Base-by-base conservation (phyloP, 2,888 invertebrate species). In the Carcina quercana region DNA sequence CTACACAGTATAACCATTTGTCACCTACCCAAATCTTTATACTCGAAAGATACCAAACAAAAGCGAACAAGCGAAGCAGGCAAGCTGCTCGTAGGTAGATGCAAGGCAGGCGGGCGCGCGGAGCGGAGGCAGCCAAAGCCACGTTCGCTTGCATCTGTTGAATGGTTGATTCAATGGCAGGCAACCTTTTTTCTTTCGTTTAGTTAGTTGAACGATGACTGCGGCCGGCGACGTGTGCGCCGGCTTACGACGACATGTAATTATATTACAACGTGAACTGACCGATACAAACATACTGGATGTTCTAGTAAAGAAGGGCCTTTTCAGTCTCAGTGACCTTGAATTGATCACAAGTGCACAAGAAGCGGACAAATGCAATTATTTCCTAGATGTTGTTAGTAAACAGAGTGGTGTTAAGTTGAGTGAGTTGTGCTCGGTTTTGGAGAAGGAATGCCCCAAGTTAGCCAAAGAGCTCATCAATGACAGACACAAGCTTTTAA, bases 231-330 rank as follows among this genome's bases (percentile, higher is more conserved):
- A 85, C 37, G 88, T 89, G 46, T 86, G 88, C 62, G 86, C 87
- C 50, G 79, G 88, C 43, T 72, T 89, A 35, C 76, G 86, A 48
- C 86, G 88, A 32, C 89, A 89, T 67, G 88, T 87, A 68, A 76
- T 85, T 28, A 86, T 87, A 38, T 83, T 89, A 51, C 79, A 88
- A 53, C 85, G 86, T 38, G 89, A 89, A 74, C 63, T 89, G 47
- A 80, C 85, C 55, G 86, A 86, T 45, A 88, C 89, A 40, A 87
- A 89, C 63, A 71, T 89, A 30, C 58, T 89, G 45, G 86, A 87
- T 40, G 86, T 87, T 42, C 75, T 89, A 37, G 88, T 89, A 33
- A 89, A 89, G 59, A 89, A 88, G 55, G 87, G 88, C 29, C 82
- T 89, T 43, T 83, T 89, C 39, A 87, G 79, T 53, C 73, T 88